phyloP scores from a whole-genome alignment of 23 tunicate genomes.

The Oikopleura dioica region DNA sequence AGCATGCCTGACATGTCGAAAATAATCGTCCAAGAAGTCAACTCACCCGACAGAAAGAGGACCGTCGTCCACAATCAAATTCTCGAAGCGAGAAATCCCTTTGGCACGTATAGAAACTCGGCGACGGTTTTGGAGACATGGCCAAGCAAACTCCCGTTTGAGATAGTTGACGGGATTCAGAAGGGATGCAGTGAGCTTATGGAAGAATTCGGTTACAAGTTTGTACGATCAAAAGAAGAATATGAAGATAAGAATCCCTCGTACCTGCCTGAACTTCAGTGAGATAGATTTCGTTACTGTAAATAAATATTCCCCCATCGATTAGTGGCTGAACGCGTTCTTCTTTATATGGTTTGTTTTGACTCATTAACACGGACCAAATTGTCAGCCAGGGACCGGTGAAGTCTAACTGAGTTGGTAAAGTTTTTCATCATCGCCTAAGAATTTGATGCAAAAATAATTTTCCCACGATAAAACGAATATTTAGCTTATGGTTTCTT shows the following conservation, averaged over 20 bases:
- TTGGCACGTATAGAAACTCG: background rate
- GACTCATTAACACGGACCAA: too few relatives aligned
- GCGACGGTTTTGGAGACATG: background rate
- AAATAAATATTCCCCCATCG: too few relatives aligned
- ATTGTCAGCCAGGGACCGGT: too few relatives aligned
- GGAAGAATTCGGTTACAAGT: background rate
- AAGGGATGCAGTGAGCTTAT: background rate
- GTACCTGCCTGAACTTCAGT: conserved; percentile 2
- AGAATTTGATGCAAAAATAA: too few relatives aligned
- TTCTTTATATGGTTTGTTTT: too few relatives aligned
- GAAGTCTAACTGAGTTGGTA: too few relatives aligned
- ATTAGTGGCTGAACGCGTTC: too few relatives aligned
- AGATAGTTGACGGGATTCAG: background rate
- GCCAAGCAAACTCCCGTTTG: background rate
- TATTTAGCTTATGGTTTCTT: too few relatives aligned
- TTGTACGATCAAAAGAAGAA: background rate
- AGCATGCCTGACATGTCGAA: background rate
- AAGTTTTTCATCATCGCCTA: too few relatives aligned
- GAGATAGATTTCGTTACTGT: too few relatives aligned
- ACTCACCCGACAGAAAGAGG: background rate
- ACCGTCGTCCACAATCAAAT: background rate
- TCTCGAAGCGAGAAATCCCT: background rate
- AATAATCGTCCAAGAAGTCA: background rate
- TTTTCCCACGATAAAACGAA: too few relatives aligned
- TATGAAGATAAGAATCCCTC: background rate